Conservation (phyloP, 2,113 vertebrate genomes). For the Noctilio leporinus region DNA sequence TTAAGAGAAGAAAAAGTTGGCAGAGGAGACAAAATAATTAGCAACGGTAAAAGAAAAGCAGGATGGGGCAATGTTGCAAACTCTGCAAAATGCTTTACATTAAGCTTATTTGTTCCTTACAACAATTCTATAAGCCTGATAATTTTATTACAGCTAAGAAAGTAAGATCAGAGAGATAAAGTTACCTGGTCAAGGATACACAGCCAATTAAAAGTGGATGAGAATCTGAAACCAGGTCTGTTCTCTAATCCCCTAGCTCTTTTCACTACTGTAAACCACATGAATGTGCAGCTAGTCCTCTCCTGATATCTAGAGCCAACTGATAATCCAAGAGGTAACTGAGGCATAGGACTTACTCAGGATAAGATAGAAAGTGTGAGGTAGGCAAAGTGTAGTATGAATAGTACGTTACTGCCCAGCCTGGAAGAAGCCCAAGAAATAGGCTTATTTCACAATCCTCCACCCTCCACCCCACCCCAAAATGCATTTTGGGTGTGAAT, state of each 20-base stretch:
- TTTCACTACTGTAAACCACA: background rate
- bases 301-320: background rate
- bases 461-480: background rate
- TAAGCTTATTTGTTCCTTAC: background rate
- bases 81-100: background rate
- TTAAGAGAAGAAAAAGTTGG: background rate
- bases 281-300: background rate
- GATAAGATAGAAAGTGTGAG: background rate
- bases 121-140: background rate
- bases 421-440: background rate
- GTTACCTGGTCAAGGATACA: background rate
- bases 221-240: background rate
- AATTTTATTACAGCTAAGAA: background rate
- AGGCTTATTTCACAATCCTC: constrained; percentile 19
- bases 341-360: background rate
- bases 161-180: constrained; percentile 1
- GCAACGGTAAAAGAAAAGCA: background rate
- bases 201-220: background rate
- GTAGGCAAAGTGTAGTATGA: background rate
- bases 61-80: background rate
- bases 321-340: background rate
- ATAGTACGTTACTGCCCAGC: background rate
- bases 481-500: background rate
- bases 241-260: background rate
- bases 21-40: background rate